phyloP scores from a whole-genome alignment of 2,888 invertebrate genomes.

The Embidobia sp. region DNA sequence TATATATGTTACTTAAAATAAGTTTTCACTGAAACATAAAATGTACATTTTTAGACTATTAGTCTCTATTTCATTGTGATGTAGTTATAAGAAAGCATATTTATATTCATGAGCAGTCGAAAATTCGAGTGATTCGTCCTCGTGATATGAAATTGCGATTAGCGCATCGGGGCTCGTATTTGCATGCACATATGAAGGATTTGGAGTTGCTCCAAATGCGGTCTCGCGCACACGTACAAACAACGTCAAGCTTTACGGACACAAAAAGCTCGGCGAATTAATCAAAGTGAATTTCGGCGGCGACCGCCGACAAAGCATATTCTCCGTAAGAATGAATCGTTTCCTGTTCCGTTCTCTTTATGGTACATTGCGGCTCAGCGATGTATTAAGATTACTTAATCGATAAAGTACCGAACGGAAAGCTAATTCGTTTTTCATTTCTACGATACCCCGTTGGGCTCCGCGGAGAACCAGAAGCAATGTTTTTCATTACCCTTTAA shows the following conservation, averaged over 20 bases:
- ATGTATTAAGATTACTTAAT: slow-evolving; percentile 82
- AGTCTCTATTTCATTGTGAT: no score
- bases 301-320: slow-evolving; percentile 81
- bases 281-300: slow-evolving; percentile 80
- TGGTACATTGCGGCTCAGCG: slow-evolving; percentile 82
- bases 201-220: slow-evolving; percentile 63
- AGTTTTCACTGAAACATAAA: no score
- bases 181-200: slow-evolving; percentile 45
- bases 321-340: slow-evolving; percentile 81
- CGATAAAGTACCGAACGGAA: slow-evolving; percentile 78
- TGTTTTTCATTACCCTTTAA: slow-evolving; percentile 58
- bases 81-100: no score
- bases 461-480: slow-evolving; percentile 46
- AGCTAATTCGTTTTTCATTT: slow-evolving; percentile 77
- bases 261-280: slow-evolving; percentile 75
- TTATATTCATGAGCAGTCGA: no score
- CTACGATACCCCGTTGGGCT: slow-evolving; percentile 40
- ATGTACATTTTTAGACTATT: no score
- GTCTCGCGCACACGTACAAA: slow-evolving; percentile 39
- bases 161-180: slow-evolving; percentile 25
- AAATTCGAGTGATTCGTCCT: slow-evolving; percentile 7
- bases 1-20: no score
- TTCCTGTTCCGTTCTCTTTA: slow-evolving; percentile 82
- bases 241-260: slow-evolving; percentile 65
- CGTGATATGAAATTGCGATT: slow-evolving; percentile 22